These are phyloP conservation scores for Apantesis nais DNA, from an alignment of 2,888 invertebrate species.

Conservation along the genomic window DNA sequence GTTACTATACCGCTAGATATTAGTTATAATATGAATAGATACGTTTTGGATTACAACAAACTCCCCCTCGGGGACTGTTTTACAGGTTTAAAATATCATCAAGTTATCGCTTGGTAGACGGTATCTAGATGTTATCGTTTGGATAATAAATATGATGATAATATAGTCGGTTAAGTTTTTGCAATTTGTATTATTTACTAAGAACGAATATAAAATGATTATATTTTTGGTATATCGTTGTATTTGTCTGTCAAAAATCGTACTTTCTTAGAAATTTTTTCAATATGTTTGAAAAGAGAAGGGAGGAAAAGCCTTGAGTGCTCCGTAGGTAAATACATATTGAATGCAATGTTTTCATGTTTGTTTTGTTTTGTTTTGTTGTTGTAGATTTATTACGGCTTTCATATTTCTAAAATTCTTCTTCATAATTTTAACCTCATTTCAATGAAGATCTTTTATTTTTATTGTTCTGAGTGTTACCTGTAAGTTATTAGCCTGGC, in stretches of 20 bases:
- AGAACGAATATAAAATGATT: background rate
- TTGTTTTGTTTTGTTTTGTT: no score
- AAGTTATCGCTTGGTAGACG: background rate
- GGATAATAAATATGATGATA: background rate
- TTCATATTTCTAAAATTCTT: background rate
- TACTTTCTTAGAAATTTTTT: background rate
- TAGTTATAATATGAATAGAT: slow-evolving; percentile 3
- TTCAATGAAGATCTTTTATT: background rate
- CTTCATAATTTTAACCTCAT: background rate
- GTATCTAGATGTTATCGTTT: background rate
- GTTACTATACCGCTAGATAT: background rate
- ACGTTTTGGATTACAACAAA: no score
- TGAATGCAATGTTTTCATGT: background rate
- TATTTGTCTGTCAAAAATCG: background rate
- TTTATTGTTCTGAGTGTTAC: no score
- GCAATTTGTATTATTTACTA: background rate
- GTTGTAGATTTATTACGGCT: no score
- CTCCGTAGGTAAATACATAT: background rate
- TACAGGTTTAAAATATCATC: no score
- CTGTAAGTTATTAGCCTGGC: no score
- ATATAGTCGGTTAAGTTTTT: background rate
- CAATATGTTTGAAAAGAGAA: background rate
- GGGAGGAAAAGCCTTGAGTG: background rate
- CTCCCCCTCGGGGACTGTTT: no score
- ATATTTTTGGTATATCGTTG: no score